Evolutionary conservation across 2,888 invertebrate genomes (phyloP).

Genomic region (Carcina quercana): DNA sequence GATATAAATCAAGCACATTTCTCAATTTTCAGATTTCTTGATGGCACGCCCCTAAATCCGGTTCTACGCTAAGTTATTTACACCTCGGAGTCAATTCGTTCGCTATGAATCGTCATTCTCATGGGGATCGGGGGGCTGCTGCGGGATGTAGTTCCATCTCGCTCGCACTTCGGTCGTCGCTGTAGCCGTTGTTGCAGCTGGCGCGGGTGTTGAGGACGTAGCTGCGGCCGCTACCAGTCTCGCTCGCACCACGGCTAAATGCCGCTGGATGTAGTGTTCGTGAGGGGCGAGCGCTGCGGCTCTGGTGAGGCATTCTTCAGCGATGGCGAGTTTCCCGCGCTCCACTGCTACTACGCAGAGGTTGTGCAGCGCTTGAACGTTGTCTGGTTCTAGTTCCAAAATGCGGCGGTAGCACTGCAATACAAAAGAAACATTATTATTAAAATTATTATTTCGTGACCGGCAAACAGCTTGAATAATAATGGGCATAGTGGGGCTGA

Average conservation of each 20-base stretch:
- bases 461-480: too few relatives aligned
- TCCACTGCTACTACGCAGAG: constrained; percentile 97
- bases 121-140: constrained; percentile 64
- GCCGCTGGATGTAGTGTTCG: constrained; percentile 93
- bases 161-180: constrained; percentile 50
- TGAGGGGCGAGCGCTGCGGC: constrained; percentile 89
- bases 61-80: constrained; percentile 9
- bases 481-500: too few relatives aligned
- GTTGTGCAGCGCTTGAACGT: constrained; percentile 96
- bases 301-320: constrained; percentile 87
- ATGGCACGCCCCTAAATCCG: too few relatives aligned
- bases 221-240: constrained; percentile 44
- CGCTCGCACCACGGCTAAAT: constrained; percentile 90
- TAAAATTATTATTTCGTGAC: too few relatives aligned
- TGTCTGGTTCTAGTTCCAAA: constrained; percentile 88
- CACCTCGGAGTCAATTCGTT: constrained; percentile 14
- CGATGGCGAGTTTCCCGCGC: constrained; percentile 87
- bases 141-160: constrained; percentile 69
- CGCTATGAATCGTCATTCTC: constrained; percentile 55
- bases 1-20: too few relatives aligned
- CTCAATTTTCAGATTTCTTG: too few relatives aligned
- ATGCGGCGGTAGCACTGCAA: constrained; percentile 91
- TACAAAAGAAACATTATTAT: too few relatives aligned
- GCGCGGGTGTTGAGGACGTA: constrained; percentile 16
- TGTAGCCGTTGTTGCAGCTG: constrained; percentile 20